phyloP scores from a whole-genome alignment of 2,113 vertebrate genomes.

The Andinoacara biseriatus region DNA sequence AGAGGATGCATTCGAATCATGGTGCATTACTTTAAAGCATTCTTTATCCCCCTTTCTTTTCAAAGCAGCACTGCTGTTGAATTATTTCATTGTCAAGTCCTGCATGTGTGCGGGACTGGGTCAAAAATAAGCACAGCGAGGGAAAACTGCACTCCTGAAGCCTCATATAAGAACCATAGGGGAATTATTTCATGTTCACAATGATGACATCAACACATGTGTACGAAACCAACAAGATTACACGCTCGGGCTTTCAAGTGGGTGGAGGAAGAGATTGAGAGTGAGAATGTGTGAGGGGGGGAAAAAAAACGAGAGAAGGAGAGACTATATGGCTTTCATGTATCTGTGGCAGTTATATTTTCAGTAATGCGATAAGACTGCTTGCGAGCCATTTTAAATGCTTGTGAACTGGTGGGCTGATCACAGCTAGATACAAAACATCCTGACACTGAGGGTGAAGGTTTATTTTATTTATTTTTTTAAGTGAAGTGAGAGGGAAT shows the following conservation, averaged over 20 bases:
- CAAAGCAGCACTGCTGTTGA: conserved; percentile 14
- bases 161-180: conserved; percentile 48
- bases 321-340: conserved; percentile 65
- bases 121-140: conserved; percentile 39
- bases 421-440: conserved; percentile 51
- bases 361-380: conserved; percentile 46
- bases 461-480: conserved; percentile 40
- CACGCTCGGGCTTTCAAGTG: conserved; percentile 74
- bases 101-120: conserved; percentile 21
- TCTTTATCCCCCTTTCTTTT: conserved; percentile 13
- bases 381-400: conserved; percentile 45
- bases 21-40: conserved; percentile 35
- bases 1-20: conserved; percentile 39
- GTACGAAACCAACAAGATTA: conserved; percentile 76
- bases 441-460: conserved; percentile 40
- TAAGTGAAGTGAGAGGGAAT: conserved; percentile 32
- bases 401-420: conserved; percentile 43
- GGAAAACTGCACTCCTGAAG: conserved; percentile 27
- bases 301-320: not conserved
- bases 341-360: conserved; percentile 59
- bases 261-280: conserved; percentile 71
- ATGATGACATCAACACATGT: conserved; percentile 79
- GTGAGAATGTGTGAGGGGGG: conserved; percentile 51
- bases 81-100: conserved; percentile 19
- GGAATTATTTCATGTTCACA: conserved; percentile 63